A percentile compares a stretch with the other conserved stretches of the same genome.
These are phyloP conservation scores for Ptilonorhynchus violaceus DNA, from an alignment of 2,113 vertebrate genomes.

Conservation along the genomic window DNA sequence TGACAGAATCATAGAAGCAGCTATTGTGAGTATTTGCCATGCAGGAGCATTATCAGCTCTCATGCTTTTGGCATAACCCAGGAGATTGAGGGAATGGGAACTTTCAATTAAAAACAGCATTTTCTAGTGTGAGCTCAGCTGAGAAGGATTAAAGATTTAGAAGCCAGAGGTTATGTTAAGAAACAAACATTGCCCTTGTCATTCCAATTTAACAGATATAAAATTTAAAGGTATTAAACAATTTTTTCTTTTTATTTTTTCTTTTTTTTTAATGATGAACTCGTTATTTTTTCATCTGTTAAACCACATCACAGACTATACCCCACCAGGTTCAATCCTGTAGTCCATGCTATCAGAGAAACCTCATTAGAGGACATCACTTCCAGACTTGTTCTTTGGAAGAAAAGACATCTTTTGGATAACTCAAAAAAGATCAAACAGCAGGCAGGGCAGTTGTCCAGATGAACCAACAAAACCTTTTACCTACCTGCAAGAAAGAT, in stretches of 20 bases:
- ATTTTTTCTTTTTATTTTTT: background rate
- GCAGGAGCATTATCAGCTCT: background rate
- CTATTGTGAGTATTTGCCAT: background rate
- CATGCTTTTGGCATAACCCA: background rate
- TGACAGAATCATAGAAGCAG: background rate
- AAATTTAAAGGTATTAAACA: background rate
- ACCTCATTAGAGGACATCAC: background rate
- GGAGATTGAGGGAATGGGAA: background rate
- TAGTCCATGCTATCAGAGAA: background rate
- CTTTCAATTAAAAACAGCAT: background rate
- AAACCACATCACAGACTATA: background rate
- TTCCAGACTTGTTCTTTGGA: background rate
- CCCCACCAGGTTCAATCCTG: background rate
- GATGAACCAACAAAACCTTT: background rate
- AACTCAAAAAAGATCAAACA: background rate
- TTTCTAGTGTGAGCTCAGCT: background rate
- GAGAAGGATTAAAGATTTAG: slow-evolving; percentile 1
- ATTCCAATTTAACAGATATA: background rate
- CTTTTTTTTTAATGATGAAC: background rate
- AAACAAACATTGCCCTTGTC: background rate
- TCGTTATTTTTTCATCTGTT: background rate
- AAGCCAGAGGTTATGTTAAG: background rate
- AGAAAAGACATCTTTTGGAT: background rate
- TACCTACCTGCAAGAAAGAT: background rate
- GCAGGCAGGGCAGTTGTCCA: background rate